Base-by-base conservation (phyloP, 2,888 invertebrate genomes). In the Zootermopsis nevadensis region DNA sequence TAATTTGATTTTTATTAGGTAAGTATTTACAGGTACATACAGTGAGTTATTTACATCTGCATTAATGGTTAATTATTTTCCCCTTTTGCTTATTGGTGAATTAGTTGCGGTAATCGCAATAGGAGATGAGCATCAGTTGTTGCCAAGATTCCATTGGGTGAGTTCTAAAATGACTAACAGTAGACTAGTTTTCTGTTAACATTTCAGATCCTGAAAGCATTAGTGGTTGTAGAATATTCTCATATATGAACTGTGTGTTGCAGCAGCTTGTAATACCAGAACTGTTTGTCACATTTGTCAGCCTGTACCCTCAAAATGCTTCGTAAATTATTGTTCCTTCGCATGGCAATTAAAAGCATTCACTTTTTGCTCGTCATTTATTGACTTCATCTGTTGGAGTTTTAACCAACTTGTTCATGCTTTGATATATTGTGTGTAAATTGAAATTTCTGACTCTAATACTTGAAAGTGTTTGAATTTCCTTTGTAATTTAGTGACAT, bases 81-180 rank as follows among this genome's bases (percentile, higher is more conserved):
- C 79, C 79, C 79, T 79, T 60, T n/a, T 79, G 79, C 66, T 66
- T 66, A 79, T 60, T 79, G 66, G 60, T 38, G 66, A 66, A 60
- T 79, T 79, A 79, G 79, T 79, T 66, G 79, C 79, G 66, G 79
- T 79, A 38, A 79, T 79, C 27, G 79, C 79, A 79, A 79, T 79
- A 79, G 79, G 79, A 79, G 79, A 79, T 79, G 79, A 79, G 66
- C 79, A 79, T 33, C 79, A 79, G 79, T 66, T 79, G 35, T 79
- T 79, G 33, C 79, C 79, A 66, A 79, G 79, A 79, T 79, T 79
- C 66, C 79, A 79, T 79, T 79, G 79, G 79, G 79, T 79, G 79
- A 79, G 79, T 79, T 79, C 12, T 79, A 8, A 79, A 72, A 79
- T 60, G 31, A 79, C 79, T 79, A 79, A 79, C 79, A 79, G 15